These are phyloP conservation scores for Eustalomyia histrio DNA, from an alignment of 2,888 invertebrate species.

Conservation along the genomic window DNA sequence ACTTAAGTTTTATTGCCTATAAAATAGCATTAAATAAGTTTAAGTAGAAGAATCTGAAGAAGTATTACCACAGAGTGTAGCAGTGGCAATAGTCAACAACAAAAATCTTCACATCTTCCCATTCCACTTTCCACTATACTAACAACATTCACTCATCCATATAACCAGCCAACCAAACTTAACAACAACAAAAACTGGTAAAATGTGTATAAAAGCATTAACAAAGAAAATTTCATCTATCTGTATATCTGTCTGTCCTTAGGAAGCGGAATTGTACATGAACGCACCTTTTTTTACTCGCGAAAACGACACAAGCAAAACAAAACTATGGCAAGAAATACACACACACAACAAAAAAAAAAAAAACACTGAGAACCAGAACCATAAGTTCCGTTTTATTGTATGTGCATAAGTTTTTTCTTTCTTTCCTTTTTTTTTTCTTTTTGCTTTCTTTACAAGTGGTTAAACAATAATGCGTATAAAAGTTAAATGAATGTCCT, in stretches of 20 bases:
- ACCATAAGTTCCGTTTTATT: slow-evolving; percentile 40
- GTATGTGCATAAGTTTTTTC: not conserved
- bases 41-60: not conserved
- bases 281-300: slow-evolving; percentile 52
- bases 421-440: slow-evolving; percentile 32
- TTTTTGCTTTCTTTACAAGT: slow-evolving; percentile 52
- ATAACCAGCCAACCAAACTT: slow-evolving; percentile 6
- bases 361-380: slow-evolving; percentile 10
- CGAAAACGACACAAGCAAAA: not conserved
- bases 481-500: slow-evolving; percentile 63
- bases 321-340: not conserved
- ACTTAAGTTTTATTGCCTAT: slow-evolving; percentile 66
- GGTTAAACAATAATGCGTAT: slow-evolving; percentile 61
- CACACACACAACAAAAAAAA: not conserved
- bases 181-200: slow-evolving; percentile 3
- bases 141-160: not conserved
- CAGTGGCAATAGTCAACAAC: not conserved
- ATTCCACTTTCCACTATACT: not conserved
- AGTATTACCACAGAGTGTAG: not conserved
- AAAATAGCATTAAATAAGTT: slow-evolving; percentile 59
- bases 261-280: slow-evolving; percentile 54
- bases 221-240: slow-evolving; percentile 16
- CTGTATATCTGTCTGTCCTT: slow-evolving; percentile 27
- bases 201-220: not conserved
- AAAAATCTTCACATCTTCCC: not conserved